Conservation (phyloP, 2,888 invertebrate species). For the Drosophila percnosoma region DNA sequence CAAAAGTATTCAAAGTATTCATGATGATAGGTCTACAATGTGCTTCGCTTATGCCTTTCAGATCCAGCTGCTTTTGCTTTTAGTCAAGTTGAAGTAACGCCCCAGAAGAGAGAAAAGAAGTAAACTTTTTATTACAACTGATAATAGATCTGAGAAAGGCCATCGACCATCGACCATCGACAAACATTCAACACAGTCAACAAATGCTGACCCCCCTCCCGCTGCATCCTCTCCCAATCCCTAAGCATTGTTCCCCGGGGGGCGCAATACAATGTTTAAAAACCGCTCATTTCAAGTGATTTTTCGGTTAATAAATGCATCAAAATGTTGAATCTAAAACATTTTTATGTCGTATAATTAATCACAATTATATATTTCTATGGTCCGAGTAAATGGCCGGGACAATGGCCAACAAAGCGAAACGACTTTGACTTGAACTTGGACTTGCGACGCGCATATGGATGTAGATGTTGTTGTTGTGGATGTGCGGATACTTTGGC, state of each 20-base stretch:
- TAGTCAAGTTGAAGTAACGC: slow-evolving; percentile 39
- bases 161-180: slow-evolving; percentile 43
- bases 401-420: slow-evolving; percentile 79
- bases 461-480: slow-evolving; percentile 5
- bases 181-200: slow-evolving; percentile 33
- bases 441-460: slow-evolving; percentile 25
- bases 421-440: slow-evolving; percentile 60
- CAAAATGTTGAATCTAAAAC: slow-evolving; percentile 77
- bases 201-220: neutral
- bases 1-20: slow-evolving; percentile 43
- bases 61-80: slow-evolving; percentile 31
- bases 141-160: slow-evolving; percentile 59
- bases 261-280: slow-evolving; percentile 50
- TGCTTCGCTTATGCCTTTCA: slow-evolving; percentile 8
- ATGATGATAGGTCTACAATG: slow-evolving; percentile 42
- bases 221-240: neutral
- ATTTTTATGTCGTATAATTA: slow-evolving; percentile 80
- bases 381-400: slow-evolving; percentile 70
- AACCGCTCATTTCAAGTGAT: slow-evolving; percentile 74
- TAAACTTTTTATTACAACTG: slow-evolving; percentile 64
- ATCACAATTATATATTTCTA: slow-evolving; percentile 80
- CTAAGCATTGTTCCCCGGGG: slow-evolving; percentile 26
- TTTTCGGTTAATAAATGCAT: slow-evolving; percentile 79
- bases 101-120: slow-evolving; percentile 28
- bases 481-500: slow-evolving; percentile 38